Conservation (phyloP, 1,140 invertebrate genomes). For the Bombus balteatus region DNA sequence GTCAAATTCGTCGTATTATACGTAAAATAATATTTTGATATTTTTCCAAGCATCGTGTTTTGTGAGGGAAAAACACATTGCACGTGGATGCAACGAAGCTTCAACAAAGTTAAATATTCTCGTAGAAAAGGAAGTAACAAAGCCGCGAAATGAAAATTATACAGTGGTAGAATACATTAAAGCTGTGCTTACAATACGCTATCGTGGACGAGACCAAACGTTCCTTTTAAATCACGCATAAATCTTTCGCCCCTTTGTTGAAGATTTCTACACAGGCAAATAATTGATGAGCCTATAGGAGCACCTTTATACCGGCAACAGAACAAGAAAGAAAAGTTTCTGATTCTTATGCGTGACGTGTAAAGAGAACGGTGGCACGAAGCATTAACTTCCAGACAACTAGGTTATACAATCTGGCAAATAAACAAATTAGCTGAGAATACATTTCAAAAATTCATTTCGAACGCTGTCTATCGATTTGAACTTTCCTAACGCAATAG, state of each 20-base stretch:
- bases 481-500: no score
- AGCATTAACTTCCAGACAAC: background rate
- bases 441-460: no score
- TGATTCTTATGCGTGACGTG: background rate
- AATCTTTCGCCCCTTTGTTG: background rate
- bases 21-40: no score
- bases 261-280: conserved; percentile 1
- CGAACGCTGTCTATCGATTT: no score
- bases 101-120: background rate
- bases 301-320: background rate
- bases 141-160: background rate
- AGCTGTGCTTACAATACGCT: background rate
- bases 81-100: fast-evolving
- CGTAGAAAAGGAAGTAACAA: background rate
- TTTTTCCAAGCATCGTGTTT: no score
- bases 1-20: no score
- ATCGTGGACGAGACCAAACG: no score
- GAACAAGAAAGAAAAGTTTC: background rate
- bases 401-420: no score
- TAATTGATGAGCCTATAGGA: conserved; percentile 8
- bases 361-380: background rate
- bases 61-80: background rate
- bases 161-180: conserved; percentile 4
- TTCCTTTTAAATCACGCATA: background rate
- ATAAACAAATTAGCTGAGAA: no score